Evolutionary conservation across 2,113 vertebrate species (phyloP), one percentile per base, ranked within the genome.

Genomic region (Hylia prasina): DNA sequence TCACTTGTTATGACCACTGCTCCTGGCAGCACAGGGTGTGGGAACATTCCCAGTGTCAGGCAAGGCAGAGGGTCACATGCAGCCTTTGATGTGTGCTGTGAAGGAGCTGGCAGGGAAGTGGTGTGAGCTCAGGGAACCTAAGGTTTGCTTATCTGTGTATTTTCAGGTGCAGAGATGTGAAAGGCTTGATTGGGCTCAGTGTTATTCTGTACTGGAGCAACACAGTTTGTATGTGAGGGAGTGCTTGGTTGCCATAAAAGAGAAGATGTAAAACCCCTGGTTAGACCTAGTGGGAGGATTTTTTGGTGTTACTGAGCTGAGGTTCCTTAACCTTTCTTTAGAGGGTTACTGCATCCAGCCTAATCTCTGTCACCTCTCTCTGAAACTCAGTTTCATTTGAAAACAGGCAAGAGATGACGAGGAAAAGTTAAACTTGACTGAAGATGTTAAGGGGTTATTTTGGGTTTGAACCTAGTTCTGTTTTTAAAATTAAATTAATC

Each of bases 21-120:
- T 96, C 66, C 91, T 92, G 82, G 71, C 90, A 87, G 94, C 88
- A 93, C 76, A 69, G 93, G 61, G 13, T 95, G 81, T 93, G 91
- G 88, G 90, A 88, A 79, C 68, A 11, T 95, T 68, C 35, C 87
- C 61, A 61, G 83, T 80, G 96, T 93, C 85, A 88, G 60, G 51
- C 77, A 95, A 92, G 90, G 56, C 64, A 54, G 51, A 83, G 82
- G 85, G 89, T 93, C 91, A 92, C 28, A 87, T 13, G 15, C 42
- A 89, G 70, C 44, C 71, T 96, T 94, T 96, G 97, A 85, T 96
- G 88, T 94, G 12, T 85, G 71, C 72, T 96, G 75, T 95, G 93
- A 94, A 94, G 92, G 83, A 85, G 39, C 92, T 92, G 82, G 51
- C 66, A 91, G 89, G 81, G 53, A 96, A 94, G 89, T 78, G 24